Conservation (phyloP, 2,797 vertebrate species). For the Cossypha dichroa region DNA sequence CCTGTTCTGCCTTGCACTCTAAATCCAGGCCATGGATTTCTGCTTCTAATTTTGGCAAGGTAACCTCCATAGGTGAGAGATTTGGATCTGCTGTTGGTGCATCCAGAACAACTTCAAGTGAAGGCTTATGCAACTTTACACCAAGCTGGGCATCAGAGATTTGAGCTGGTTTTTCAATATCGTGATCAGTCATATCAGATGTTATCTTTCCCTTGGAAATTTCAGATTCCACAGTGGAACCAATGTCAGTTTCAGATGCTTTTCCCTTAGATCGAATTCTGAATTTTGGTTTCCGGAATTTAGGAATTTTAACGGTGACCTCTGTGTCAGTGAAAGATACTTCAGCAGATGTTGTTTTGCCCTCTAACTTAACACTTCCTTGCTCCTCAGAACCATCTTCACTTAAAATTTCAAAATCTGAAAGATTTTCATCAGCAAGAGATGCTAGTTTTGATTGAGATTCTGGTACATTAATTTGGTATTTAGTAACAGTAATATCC, state of each 20-base stretch:
- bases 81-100: neutral
- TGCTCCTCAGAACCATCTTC: fast-evolving
- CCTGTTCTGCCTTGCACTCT: neutral
- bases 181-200: neutral
- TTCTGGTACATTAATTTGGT: neutral
- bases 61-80: neutral
- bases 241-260: fast-evolving
- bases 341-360: fast-evolving
- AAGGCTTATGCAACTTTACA: neutral
- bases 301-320: slow-evolving; percentile 66
- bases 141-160: neutral
- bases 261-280: neutral
- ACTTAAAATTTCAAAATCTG: neutral
- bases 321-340: fast-evolving
- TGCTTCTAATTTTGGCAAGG: neutral
- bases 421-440: neutral
- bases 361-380: fast-evolving
- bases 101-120: neutral
- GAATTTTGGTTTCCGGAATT: slow-evolving; percentile 74
- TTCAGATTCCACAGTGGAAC: neutral
- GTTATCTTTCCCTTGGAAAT: neutral
- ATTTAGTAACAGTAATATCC: neutral
- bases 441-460: fast-evolving
- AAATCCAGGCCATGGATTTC: neutral
- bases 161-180: neutral